These are phyloP conservation scores for Bolborhynchus lineola DNA, from an alignment of 2,113 vertebrate species.

Conservation along the genomic window DNA sequence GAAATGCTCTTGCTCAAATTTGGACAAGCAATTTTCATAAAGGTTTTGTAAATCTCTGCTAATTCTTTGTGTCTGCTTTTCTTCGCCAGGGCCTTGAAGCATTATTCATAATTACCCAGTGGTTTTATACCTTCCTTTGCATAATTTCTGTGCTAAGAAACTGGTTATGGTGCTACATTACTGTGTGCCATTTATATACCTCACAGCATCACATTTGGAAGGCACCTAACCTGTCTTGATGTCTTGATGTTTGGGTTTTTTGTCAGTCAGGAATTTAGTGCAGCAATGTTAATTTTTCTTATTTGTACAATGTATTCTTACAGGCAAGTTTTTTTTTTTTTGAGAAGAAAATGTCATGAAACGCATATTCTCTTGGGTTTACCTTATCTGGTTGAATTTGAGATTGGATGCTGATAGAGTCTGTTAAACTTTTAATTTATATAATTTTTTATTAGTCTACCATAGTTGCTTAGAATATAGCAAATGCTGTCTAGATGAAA, in stretches of 20 bases:
- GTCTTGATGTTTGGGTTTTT: neutral
- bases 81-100: neutral
- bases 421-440: neutral
- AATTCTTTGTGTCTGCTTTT: neutral
- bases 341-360: neutral
- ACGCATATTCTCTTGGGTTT: neutral
- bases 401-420: neutral
- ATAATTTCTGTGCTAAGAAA: neutral
- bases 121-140: neutral
- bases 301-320: neutral
- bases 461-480: neutral
- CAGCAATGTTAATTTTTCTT: neutral
- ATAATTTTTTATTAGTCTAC: neutral
- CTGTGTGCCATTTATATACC: neutral
- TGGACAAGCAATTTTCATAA: neutral
- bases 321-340: neutral
- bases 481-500: neutral
- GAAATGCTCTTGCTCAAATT: neutral
- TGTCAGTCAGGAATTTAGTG: neutral
- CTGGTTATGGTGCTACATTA: neutral
- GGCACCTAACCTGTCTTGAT: neutral
- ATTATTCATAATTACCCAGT: neutral
- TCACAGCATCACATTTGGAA: neutral
- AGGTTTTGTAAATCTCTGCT: neutral
- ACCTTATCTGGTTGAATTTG: neutral